Evolutionary conservation across 2,888 invertebrate genomes (phyloP).

Genomic region (Operophtera brumata): DNA sequence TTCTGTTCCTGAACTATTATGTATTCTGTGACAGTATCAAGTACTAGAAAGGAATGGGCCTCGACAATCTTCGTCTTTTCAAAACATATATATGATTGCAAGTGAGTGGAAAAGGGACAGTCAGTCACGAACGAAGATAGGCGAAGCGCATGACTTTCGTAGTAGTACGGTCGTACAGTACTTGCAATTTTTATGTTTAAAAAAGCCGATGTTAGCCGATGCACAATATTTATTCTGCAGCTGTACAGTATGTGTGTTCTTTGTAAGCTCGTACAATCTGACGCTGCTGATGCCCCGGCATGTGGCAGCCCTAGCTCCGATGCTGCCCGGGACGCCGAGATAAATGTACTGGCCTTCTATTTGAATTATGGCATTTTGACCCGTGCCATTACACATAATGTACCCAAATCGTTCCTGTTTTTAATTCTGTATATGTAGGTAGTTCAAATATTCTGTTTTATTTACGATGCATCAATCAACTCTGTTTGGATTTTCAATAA

Average conservation of each 20-base stretch:
- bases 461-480: conserved; percentile 23
- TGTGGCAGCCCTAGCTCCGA: neutral
- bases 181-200: no score
- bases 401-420: conserved; percentile 24
- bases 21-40: no score
- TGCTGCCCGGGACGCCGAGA: conserved; percentile 30
- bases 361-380: conserved; percentile 57
- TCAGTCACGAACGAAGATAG: no score
- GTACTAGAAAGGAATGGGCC: no score
- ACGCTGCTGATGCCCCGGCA: neutral
- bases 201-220: no score
- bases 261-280: neutral
- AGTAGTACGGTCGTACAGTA: no score
- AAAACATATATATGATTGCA: no score
- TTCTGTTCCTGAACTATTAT: no score
- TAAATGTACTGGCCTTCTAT: conserved; percentile 56
- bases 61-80: no score
- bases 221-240: no score
- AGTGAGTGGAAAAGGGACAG: no score
- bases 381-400: conserved; percentile 27
- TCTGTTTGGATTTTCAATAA: conserved; percentile 20
- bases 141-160: no score
- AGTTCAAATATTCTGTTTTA: conserved; percentile 18
- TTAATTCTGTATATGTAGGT: conserved; percentile 25
- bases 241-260: neutral